Base-by-base conservation (phyloP, 2,113 vertebrate genomes). In the Eleginops maclovinus region DNA sequence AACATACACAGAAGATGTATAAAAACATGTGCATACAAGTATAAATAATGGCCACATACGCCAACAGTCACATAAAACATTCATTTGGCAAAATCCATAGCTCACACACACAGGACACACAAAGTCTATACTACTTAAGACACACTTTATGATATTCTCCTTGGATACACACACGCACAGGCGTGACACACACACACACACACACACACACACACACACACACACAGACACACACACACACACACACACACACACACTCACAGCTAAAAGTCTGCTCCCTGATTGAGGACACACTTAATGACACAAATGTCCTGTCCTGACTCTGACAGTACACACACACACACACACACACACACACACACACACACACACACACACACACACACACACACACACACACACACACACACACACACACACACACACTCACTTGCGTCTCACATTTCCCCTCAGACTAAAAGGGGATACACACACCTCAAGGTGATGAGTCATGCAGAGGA, bases 281-380 rank as follows among this genome's bases (percentile, higher is more conserved):
- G 46, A 81, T 28, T 77, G 54, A 89, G 87, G 90, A 88, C 88
- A 79, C n/a, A 51, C 60, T 86, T 91, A 88, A 89, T 83, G 86
- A 87, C 79, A 79, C 63, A 89, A 81, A 88, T 56, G 78, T 89
- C 87, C 89, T 87, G 72, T 75, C 58, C 61, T 61, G 59, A 63
- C 61, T 54, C 64, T 62, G 61, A 75, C 50, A 51, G 12, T 24
- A 11, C 49, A 51, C 12, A 31, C 19, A n/a, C 26, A 59, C 69
- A 56, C 51, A 68, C 60, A 50, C 28, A 62, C 62, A 75, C 73
- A 71, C 71, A 72, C n/a, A 61, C 67, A 51, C 63, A 70, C 58
- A 67, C 75, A 50, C 63, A 50, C 63, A 61, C 67, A 51, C 63
- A 70, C 58, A 67, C 75, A 50, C 63, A 50, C 63, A 61, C 67